Percentiles rank a stretch among this genome's conserved stretches.
phyloP scores from a whole-genome alignment of 1,140 invertebrate genomes.

The Holcopasites calliopsidis region DNA sequence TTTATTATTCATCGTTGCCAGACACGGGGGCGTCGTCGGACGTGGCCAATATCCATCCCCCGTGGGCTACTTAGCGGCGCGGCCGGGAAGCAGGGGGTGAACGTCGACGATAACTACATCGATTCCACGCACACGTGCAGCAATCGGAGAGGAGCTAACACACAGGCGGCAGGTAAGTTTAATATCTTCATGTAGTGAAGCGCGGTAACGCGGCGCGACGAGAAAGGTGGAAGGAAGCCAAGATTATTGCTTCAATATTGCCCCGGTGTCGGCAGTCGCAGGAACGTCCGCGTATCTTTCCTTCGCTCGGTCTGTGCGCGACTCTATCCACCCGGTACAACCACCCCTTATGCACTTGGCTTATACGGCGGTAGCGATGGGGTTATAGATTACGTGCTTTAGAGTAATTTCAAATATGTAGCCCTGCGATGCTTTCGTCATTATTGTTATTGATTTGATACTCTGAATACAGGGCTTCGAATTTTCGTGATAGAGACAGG shows the following conservation, averaged over 20 bases:
- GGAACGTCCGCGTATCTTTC: slow-evolving; percentile 65
- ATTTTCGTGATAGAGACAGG: too few species aligned
- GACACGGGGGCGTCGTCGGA: slow-evolving; percentile 8
- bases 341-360: neutral
- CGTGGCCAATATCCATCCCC: slow-evolving; percentile 21
- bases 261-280: slow-evolving; percentile 69
- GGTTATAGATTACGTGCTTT: neutral
- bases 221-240: slow-evolving; percentile 55
- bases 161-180: slow-evolving; percentile 61
- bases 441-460: too few species aligned
- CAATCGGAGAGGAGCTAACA: neutral
- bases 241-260: slow-evolving; percentile 77
- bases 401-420: neutral
- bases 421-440: too few species aligned
- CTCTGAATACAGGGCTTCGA: too few species aligned
- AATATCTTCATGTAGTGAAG: slow-evolving; percentile 68
- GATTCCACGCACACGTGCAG: neutral
- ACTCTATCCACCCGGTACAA: neutral
- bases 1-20: slow-evolving; percentile 56
- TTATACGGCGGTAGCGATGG: slow-evolving; percentile 6
- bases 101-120: slow-evolving; percentile 16
- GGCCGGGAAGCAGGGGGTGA: neutral
- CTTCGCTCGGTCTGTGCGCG: neutral
- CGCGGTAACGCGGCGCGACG: slow-evolving; percentile 34
- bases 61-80: slow-evolving; percentile 40